phyloP scores from a whole-genome alignment of 2,797 vertebrate genomes.

The Rhabdomys pumilio region DNA sequence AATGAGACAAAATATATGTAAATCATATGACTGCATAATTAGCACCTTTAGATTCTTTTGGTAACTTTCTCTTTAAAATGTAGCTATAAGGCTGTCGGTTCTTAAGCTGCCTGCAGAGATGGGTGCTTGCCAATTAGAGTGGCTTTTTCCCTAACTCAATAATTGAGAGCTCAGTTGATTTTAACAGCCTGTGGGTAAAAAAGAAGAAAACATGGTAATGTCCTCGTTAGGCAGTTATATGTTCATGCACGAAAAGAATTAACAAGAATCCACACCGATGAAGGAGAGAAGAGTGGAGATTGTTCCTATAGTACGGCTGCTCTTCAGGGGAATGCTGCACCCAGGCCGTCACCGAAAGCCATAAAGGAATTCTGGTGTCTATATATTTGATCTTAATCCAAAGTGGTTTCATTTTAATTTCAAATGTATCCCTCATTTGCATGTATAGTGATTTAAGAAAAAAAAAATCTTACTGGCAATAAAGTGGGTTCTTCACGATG shows the following conservation, averaged over 20 bases:
- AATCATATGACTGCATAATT: conserved; percentile 77
- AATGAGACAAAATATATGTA: conserved; percentile 75
- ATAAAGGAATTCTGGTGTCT: conserved; percentile 21
- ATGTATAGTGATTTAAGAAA: neutral
- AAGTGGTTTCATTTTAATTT: conserved; percentile 63
- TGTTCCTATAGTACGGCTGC: neutral
- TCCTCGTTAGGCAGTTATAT: conserved; percentile 70
- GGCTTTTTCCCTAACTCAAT: conserved; percentile 72
- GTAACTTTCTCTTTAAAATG: conserved; percentile 72
- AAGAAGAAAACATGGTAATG: conserved; percentile 75
- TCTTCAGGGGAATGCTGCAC: conserved; percentile 32
- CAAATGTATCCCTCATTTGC: conserved; percentile 36
- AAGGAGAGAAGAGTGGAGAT: conserved; percentile 45
- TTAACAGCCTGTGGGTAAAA: conserved; percentile 72
- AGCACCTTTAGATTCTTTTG: conserved; percentile 67
- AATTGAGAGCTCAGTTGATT: conserved; percentile 77
- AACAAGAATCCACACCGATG: conserved; percentile 35
- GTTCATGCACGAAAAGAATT: conserved; percentile 43
- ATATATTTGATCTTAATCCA: conserved; percentile 24
- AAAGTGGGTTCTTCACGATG: neutral
- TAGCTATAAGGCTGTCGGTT: conserved; percentile 62
- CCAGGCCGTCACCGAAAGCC: neutral
- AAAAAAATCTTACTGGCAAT: neutral
- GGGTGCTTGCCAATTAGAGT: conserved; percentile 72
- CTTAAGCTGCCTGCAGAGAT: conserved; percentile 63